Conservation (phyloP, 2,797 vertebrate genomes). For the Garrulus glandarius region DNA sequence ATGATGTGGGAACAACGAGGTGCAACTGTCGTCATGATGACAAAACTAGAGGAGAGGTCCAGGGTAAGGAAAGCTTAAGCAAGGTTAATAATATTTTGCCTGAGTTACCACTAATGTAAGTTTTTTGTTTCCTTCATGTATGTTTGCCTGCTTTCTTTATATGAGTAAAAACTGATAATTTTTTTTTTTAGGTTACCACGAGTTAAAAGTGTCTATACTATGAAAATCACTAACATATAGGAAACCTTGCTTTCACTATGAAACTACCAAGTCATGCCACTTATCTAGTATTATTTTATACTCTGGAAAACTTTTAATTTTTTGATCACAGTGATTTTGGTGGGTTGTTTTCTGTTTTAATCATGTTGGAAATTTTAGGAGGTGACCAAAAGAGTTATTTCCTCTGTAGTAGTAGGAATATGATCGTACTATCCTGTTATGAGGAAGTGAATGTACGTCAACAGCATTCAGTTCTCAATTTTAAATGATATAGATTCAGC, state of each 20-base stretch:
- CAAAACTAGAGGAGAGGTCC: slow-evolving; percentile 95
- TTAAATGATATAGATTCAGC: background rate
- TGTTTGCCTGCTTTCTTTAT: background rate
- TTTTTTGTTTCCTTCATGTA: background rate
- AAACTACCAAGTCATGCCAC: background rate
- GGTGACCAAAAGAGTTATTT: background rate
- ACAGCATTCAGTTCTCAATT: background rate
- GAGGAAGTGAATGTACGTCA: background rate
- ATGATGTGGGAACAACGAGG: slow-evolving; percentile 99
- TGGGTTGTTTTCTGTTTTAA: background rate
- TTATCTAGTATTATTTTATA: background rate
- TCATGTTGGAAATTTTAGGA: background rate
- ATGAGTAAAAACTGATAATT: background rate
- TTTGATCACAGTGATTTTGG: background rate
- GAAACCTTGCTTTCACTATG: background rate
- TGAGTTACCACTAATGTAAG: background rate
- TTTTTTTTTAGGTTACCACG: background rate
- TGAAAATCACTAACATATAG: background rate
- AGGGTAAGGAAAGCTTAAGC: slow-evolving; percentile 80
- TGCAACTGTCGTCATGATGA: slow-evolving; percentile 98
- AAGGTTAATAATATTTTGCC: background rate
- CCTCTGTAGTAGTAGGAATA: background rate
- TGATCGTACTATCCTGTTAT: background rate
- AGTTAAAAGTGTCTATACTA: background rate
- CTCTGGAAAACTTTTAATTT: background rate